Evolutionary conservation across 2,888 invertebrate species (phyloP).

Genomic region (Dilophus febrilis): DNA sequence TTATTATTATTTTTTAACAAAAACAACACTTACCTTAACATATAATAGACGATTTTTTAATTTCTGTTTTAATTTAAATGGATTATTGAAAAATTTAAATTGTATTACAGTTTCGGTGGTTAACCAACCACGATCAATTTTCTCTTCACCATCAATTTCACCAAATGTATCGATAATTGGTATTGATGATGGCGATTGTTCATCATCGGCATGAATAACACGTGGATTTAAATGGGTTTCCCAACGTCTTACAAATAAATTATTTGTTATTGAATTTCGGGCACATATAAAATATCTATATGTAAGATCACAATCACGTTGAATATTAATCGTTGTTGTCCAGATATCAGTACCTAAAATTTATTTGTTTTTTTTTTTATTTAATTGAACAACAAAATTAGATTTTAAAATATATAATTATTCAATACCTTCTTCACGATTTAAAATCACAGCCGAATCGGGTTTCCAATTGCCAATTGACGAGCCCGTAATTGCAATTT

Average conservation of each 20-base stretch:
- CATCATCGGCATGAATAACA: constrained; percentile 34
- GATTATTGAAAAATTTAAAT: constrained; percentile 64
- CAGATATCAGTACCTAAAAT: constrained; percentile 36
- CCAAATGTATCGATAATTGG: constrained; percentile 45
- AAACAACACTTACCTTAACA: constrained; percentile 40
- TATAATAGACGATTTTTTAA: constrained; percentile 47
- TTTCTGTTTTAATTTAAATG: constrained; percentile 57
- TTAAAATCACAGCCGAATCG: constrained; percentile 37
- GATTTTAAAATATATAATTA: not conserved
- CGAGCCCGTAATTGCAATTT: constrained; percentile 49
- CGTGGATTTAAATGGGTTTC: constrained; percentile 61
- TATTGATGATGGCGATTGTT: constrained; percentile 14
- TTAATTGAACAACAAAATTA: too few relatives aligned
- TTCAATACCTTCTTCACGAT: constrained; percentile 28
- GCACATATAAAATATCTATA: constrained; percentile 66
- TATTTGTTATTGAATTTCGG: constrained; percentile 36
- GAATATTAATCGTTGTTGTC: constrained; percentile 46
- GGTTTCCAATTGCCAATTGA: constrained; percentile 58
- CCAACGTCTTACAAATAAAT: constrained; percentile 54
- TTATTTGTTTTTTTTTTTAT: too few relatives aligned
- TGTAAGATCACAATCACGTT: constrained; percentile 44
- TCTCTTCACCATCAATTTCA: constrained; percentile 35
- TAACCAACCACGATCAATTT: constrained; percentile 67
- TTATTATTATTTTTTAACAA: too few relatives aligned
- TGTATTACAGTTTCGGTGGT: constrained; percentile 69